Evolutionary conservation across 2,113 vertebrate species (phyloP).

Genomic region (Antechinus stuartii): DNA sequence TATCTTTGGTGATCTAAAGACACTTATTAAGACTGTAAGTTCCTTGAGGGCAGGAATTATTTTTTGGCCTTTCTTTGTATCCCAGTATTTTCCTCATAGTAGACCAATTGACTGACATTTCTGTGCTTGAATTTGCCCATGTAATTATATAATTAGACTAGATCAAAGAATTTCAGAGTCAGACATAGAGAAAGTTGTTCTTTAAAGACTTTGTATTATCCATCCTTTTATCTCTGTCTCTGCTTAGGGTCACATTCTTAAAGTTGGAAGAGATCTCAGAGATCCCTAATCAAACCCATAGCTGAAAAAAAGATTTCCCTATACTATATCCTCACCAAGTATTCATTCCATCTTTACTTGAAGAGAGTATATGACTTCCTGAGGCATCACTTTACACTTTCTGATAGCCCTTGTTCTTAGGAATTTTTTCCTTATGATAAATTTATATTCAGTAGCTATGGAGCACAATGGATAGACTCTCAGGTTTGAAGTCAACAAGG

Average conservation of each 20-base stretch:
- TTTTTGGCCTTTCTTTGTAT: too few species aligned
- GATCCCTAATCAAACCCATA: neutral
- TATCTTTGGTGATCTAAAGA: neutral
- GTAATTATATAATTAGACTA: too few species aligned
- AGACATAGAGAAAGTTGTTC: too few species aligned
- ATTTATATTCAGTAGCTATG: neutral
- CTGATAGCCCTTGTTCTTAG: neutral
- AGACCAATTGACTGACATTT: too few species aligned
- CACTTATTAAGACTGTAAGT: neutral
- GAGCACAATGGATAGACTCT: too few species aligned
- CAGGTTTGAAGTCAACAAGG: neutral
- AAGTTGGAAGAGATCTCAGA: neutral
- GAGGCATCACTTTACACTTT: neutral
- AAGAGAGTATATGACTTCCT: neutral
- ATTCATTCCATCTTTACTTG: neutral
- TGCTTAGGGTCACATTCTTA: neutral
- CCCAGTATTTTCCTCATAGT: too few species aligned
- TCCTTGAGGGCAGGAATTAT: too few species aligned
- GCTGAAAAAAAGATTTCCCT: neutral
- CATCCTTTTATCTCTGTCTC: neutral
- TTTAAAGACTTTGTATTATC: too few species aligned
- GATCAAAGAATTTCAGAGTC: too few species aligned
- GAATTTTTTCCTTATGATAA: neutral
- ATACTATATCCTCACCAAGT: neutral
- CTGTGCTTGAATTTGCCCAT: too few species aligned